Base-by-base conservation (phyloP, 37 sponge, comb jelly and placozoan species). In the Theonella swinhoei region DNA sequence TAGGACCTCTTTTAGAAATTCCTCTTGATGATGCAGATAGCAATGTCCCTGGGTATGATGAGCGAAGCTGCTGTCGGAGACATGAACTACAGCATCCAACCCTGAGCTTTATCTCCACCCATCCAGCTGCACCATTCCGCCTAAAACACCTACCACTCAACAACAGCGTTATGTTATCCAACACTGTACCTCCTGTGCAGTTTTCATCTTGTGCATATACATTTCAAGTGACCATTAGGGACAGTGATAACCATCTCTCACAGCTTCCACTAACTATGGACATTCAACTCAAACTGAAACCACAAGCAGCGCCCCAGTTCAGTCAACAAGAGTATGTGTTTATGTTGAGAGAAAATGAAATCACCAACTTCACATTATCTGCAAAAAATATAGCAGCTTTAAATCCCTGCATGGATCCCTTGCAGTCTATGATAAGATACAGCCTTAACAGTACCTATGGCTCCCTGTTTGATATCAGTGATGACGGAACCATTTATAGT, bases 361-460 rank as follows among this genome's bases (percentile, higher is more conserved):
- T 66, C 26, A 4, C 2, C 19, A 64, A 60, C 0, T 77, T 82
- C 72, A 23, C 62, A 25, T 58, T 88, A 11, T 34, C 23, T 43
- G 78, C 89, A 4, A 30, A 42, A 22, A 77, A 70, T 26, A 32
- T 77, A 59, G 47, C 42, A 30, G 78, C 64, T 42, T 54, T 72
- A 20, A 82, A 88, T 70, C 69, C 83, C 42, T 88, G 89, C 70
- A 24, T 82, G 0, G 78, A 80, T 74, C 73, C 83, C 0, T 4
- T 36, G 7, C 73, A 77, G 0, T 33, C 43, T 64, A 33, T 19
- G 4, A n/a, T 83, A 33, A 17, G 64, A 41, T 90, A 90, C 70
- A 65, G 70, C 43, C 75, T 85, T 30, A n/a, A 69, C 19, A 31
- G 43, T 39, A 28, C 39, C 23, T 32, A 42, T 39, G 61, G 37